Percentiles rank a stretch among this genome's conserved stretches.
Evolutionary conservation across 1,140 invertebrate species (phyloP).

Genomic region (Grapholita molesta): DNA sequence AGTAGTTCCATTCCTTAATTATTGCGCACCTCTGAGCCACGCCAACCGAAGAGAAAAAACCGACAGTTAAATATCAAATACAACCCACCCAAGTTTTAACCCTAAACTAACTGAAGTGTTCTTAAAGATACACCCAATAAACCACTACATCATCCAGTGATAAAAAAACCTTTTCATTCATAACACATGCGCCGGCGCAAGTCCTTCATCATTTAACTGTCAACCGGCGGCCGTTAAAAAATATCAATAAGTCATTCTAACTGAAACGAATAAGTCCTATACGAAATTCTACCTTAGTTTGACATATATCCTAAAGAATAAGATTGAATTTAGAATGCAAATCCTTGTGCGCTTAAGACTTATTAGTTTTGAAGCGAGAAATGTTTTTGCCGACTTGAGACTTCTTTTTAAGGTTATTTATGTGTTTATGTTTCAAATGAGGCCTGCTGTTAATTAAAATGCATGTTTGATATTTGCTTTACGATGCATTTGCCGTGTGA

Average conservation of each 20-base stretch:
- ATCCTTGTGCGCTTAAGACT: neutral
- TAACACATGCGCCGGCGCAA: neutral
- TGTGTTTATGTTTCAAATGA: slow-evolving; percentile 6
- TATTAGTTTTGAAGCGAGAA: neutral
- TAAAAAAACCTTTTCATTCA: slow-evolving; percentile 3
- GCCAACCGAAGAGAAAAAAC: too few relatives aligned
- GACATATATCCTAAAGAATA: neutral
- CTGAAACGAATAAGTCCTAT: neutral
- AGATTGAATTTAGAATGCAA: neutral
- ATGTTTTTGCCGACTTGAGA: slow-evolving; percentile 9
- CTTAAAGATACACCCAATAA: neutral
- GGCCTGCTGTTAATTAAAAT: neutral
- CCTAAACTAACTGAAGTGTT: neutral
- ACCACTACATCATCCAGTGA: neutral
- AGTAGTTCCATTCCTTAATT: too few relatives aligned
- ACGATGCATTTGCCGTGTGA: too few relatives aligned
- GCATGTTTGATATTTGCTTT: neutral
- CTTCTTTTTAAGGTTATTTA: slow-evolving; percentile 10
- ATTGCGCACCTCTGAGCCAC: too few relatives aligned
- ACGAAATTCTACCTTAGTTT: neutral
- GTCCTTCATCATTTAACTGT: slow-evolving; percentile 5
- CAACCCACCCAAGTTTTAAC: neutral
- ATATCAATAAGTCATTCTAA: slow-evolving; percentile 1
- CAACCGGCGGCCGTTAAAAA: slow-evolving; percentile 11
- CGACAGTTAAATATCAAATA: too few relatives aligned